phyloP scores from a whole-genome alignment of 2,888 invertebrate genomes.

The Teleiodes luculella region DNA sequence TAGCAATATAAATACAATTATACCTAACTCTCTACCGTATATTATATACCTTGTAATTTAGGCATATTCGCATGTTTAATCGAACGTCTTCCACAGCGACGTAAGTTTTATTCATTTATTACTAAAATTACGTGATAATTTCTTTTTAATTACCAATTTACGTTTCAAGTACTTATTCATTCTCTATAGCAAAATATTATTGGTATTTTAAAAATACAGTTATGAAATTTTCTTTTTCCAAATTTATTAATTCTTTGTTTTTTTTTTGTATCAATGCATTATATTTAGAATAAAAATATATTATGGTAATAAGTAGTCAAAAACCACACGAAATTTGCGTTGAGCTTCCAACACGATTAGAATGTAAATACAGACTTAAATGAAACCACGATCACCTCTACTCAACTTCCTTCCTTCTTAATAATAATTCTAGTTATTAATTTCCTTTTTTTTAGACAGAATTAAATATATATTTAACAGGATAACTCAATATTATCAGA shows the following conservation, averaged over 20 bases:
- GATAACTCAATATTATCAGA: not conserved
- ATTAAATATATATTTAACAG: not conserved
- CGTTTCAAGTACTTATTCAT: not conserved
- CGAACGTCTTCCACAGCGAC: conserved; percentile 78
- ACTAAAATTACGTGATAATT: not conserved
- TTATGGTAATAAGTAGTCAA: conserved; percentile 54
- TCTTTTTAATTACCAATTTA: not conserved
- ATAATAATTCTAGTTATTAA: not conserved
- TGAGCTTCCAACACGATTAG: conserved; percentile 80
- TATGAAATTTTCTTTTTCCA: too few species aligned
- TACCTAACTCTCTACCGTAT: conserved; percentile 49
- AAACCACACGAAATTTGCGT: conserved; percentile 75
- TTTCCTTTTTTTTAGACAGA: not conserved
- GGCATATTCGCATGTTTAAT: conserved; percentile 70
- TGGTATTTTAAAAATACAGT: too few species aligned
- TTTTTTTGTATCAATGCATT: conserved; percentile 30
- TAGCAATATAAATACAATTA: conserved; percentile 41
- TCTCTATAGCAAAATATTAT: not conserved
- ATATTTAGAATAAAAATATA: conserved; percentile 36
- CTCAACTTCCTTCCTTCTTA: conserved; percentile 3
- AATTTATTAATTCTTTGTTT: conserved; percentile 13
- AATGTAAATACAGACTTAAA: conserved; percentile 71
- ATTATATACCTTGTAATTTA: conserved; percentile 59
- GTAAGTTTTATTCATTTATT: conserved; percentile 46
- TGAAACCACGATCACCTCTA: conserved; percentile 3